Percentiles rank a stretch among this genome's conserved stretches.
Conservation (phyloP, 2,113 vertebrate genomes). For the Ophthalmolycus amberensis region DNA sequence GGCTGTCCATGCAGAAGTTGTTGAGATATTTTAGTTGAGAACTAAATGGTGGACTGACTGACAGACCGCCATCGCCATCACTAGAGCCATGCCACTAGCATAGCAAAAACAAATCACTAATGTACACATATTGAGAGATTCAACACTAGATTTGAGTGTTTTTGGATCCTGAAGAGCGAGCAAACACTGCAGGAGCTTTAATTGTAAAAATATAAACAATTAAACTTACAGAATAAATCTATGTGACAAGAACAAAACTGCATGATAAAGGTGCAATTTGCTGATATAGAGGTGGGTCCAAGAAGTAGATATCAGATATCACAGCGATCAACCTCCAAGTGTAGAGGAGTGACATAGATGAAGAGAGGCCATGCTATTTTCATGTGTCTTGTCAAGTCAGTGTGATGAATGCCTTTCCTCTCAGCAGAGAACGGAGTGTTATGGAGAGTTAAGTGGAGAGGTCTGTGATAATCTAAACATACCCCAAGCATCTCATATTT, state of each 20-base stretch:
- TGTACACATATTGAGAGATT: neutral
- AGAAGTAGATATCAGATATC: conserved; percentile 8
- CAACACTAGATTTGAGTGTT: neutral
- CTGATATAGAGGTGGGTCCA: neutral
- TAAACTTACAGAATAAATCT: neutral
- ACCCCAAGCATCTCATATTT: conserved; percentile 70
- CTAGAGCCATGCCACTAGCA: neutral
- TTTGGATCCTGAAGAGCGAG: neutral
- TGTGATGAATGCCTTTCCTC: conserved; percentile 64
- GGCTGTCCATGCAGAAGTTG: neutral
- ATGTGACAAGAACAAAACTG: neutral
- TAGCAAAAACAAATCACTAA: neutral
- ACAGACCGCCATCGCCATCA: neutral
- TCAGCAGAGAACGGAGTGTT: conserved; percentile 50
- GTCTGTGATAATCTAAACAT: conserved; percentile 75
- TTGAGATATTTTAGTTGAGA: neutral
- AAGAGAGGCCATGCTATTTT: conserved; percentile 44
- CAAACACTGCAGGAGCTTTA: neutral
- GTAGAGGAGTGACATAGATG: conserved; percentile 19
- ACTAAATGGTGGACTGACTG: neutral
- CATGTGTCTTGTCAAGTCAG: conserved; percentile 44
- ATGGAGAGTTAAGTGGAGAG: conserved; percentile 68
- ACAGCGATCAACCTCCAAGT: neutral
- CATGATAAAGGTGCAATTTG: neutral
- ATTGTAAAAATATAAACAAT: neutral